Conservation (phyloP, 2,888 invertebrate genomes). For the Galerucella calmariensis region DNA sequence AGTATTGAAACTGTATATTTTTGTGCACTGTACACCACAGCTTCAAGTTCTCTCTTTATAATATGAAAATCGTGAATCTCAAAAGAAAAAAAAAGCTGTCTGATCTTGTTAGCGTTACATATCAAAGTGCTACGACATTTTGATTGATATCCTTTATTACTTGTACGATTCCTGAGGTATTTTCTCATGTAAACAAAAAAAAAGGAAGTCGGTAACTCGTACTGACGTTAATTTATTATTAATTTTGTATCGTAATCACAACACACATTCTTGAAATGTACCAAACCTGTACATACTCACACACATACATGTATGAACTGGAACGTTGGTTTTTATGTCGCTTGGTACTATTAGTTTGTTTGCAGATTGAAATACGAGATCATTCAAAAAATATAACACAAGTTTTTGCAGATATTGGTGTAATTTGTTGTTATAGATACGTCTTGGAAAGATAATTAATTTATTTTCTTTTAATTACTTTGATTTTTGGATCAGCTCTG, state of each 20-base stretch:
- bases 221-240: slow-evolving; percentile 38
- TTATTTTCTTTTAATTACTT: neutral
- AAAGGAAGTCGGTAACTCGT: slow-evolving; percentile 26
- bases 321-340: slow-evolving; percentile 22
- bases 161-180: slow-evolving; percentile 31
- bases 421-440: neutral
- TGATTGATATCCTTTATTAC: slow-evolving; percentile 40
- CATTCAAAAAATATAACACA: neutral
- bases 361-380: neutral
- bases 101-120: slow-evolving; percentile 24
- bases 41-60: too few species aligned
- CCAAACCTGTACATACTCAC: slow-evolving; percentile 23
- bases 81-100: slow-evolving; percentile 18
- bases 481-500: too few species aligned
- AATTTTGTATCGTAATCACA: slow-evolving; percentile 28
- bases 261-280: slow-evolving; percentile 34
- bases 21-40: too few species aligned
- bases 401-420: neutral
- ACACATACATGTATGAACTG: slow-evolving; percentile 10
- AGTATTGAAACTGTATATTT: too few species aligned
- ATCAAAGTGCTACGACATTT: slow-evolving; percentile 29
- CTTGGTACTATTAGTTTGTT: neutral
- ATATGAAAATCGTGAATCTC: neutral
- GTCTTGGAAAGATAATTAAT: neutral
- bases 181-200: slow-evolving; percentile 33